Evolutionary conservation across 2,113 vertebrate genomes (phyloP), one percentile per base, ranked within the genome.

Genomic region (Epinephelus cyanopodus): DNA sequence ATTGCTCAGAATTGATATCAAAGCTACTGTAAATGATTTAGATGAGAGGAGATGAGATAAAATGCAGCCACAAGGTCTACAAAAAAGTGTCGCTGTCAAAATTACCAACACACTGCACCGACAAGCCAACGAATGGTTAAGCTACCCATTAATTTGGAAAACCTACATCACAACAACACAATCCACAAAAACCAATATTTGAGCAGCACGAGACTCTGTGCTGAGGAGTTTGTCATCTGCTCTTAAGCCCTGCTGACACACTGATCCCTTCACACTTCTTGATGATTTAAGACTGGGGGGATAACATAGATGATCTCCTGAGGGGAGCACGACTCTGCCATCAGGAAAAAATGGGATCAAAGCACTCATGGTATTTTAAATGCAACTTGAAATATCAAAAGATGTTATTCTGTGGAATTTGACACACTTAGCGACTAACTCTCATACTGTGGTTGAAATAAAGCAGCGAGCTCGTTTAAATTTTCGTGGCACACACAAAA

Each of bases 241-340:
- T 69, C 61, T 25, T 70, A 77, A 77, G 23, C 66, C 37, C 14
- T 14, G 7, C 56, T 68, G 76, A 77, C 66, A 65, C 29, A 60
- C 15, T 50, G 64, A 75, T 69, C 54, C 45, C 5, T 17, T 52
- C 21, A 68, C 37, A 63, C 52, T 45, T 76, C 58, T 71, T 54
- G 53, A 82, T 61, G 23, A 76, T 39, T 77, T 78, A 74, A 77
- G 25, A 74, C 45, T 69, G 13, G 47, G 50, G 50, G 19, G 42
- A 64, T 63, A 68, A 62, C 47, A 42, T 21, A 2, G 37, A 53
- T 21, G 11, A 33, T 76, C 33, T 74, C 71, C 27, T 25, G 15
- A 53, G 33, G 39, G 39, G 10, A 39, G 23, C 15, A 29, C 25
- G 15, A 74, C 69, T 73, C 56, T 42, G 60, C 42, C 52, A 74